Conservation (phyloP, 2,113 vertebrate genomes). For the Anolis carolinensis region DNA sequence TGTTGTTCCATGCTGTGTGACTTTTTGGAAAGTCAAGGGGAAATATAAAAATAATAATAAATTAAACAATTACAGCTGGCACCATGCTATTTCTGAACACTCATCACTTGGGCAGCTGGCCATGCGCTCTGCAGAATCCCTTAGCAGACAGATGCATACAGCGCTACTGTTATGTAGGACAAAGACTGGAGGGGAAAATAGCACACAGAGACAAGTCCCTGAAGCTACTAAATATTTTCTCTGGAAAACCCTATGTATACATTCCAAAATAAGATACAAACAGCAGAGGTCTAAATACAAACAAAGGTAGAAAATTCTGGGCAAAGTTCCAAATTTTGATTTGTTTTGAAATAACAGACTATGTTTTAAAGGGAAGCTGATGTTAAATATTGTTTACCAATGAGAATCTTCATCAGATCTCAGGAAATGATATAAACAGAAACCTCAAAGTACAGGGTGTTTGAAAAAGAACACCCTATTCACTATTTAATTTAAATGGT, state of each 20-base stretch:
- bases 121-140: neutral
- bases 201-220: neutral
- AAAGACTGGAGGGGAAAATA: neutral
- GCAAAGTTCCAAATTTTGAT: neutral
- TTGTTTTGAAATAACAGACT: neutral
- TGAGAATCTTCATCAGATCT: neutral
- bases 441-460: too few species aligned
- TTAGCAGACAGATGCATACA: neutral
- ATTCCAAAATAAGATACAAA: neutral
- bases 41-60: neutral
- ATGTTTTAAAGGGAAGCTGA: conserved; percentile 11
- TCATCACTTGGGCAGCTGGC: neutral
- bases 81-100: neutral
- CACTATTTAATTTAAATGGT: too few species aligned
- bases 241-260: neutral
- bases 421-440: neutral
- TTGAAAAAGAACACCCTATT: too few species aligned
- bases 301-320: neutral
- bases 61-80: neutral
- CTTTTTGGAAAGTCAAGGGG: neutral
- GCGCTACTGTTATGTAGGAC: neutral
- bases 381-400: neutral
- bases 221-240: neutral
- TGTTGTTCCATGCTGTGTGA: too few species aligned
- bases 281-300: neutral